Evolutionary conservation across 2,113 vertebrate genomes (phyloP), one percentile per base, ranked within the genome.

Genomic region (Ellobius talpinus): DNA sequence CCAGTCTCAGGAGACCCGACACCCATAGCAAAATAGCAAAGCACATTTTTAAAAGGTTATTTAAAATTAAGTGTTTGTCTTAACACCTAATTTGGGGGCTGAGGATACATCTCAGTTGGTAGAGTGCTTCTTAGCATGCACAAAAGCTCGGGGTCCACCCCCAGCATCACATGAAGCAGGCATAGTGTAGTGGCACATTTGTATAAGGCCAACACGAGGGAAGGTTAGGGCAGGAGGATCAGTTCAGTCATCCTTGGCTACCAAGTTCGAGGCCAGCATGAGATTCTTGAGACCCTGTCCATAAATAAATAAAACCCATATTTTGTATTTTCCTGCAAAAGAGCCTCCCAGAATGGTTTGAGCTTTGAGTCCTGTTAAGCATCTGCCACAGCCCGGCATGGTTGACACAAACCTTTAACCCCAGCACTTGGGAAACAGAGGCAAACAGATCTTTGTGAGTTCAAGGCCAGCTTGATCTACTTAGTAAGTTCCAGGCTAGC

Each of bases 291-390:
- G 42, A 31, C 50, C 68, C 11, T 72, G 24, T 29, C 36, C 26
- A 29, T 63, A 23, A 24, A 76, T 23, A 11, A 77, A 65, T 36
- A 85, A n/a, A 70, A n/a, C 14, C 23, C 78, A 36, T 72, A 13
- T 85, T 87, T 89, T 95, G 7, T 68, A 1, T 24, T 66, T 91
- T 90, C 52, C 13, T 89, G 63, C 50, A 96, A 88, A 52, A 95
- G 29, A 33, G 19, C 11, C 55, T 81, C 33, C n/a, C 81, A 45
- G 58, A 85, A 70, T 92, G 33, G 5, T 55, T 68, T 90, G 65
- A 47, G 7, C 26, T 84, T 65, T 77, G 72, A 45, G 31, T 13
- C 23, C 36, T 2, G 0, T 61, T 47, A 73, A 68, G 47, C 42
- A 24, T 74, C 65, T 66, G 33, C 42, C 21, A 16, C 9, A 13